phyloP scores from a whole-genome alignment of 1,140 invertebrate genomes.

The Melanaphis sacchari region DNA sequence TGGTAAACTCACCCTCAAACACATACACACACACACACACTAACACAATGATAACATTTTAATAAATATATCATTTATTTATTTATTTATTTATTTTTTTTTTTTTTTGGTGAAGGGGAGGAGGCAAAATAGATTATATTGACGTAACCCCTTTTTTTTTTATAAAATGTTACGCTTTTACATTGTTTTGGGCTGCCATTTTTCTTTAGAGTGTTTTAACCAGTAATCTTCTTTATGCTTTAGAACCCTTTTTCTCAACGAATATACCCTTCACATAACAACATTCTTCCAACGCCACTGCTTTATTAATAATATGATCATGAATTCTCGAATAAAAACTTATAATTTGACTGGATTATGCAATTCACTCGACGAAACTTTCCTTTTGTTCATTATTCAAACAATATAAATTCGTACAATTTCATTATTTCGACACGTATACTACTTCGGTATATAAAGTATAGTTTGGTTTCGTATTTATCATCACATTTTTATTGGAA shows the following conservation, averaged over 20 bases:
- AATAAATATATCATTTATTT: neutral
- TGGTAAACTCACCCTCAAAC: neutral
- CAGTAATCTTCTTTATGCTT: neutral
- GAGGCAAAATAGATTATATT: neutral
- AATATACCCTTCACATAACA: neutral
- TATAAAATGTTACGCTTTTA: neutral
- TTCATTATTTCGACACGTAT: neutral
- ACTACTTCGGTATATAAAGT: neutral
- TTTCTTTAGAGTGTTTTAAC: neutral
- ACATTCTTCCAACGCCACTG: neutral
- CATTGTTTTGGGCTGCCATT: neutral
- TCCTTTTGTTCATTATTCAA: conserved; percentile 1
- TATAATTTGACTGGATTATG: conserved; percentile 3
- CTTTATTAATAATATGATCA: conserved; percentile 8
- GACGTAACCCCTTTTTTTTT: neutral
- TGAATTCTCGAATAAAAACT: neutral
- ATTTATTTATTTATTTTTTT: neutral
- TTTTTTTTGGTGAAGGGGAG: neutral
- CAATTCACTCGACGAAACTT: neutral
- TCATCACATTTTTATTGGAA: neutral
- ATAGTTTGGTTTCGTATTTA: neutral
- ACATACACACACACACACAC: too few species aligned
- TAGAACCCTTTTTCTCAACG: neutral
- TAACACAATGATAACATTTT: neutral
- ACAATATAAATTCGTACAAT: neutral